Evolutionary conservation across 2,113 vertebrate genomes (phyloP).

Genomic region (Pseudonaja textilis): DNA sequence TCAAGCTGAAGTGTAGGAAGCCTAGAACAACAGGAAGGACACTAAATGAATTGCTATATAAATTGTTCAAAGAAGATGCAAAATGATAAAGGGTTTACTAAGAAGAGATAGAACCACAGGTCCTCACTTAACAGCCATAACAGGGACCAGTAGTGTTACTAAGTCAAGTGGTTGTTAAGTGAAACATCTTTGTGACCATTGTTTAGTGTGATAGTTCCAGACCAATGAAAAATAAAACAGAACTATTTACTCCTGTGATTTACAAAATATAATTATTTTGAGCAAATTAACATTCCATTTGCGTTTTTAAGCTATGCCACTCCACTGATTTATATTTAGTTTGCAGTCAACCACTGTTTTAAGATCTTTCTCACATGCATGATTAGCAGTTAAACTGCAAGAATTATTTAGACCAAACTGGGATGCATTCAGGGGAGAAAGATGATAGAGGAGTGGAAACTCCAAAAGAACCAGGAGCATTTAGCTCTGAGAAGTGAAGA

Average conservation of each 20-base stretch:
- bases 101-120: neutral
- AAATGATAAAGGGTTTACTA: neutral
- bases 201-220: neutral
- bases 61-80: neutral
- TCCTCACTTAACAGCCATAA: neutral
- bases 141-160: neutral
- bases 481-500: neutral
- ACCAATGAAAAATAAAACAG: neutral
- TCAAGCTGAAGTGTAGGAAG: neutral
- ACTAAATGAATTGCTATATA: neutral
- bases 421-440: neutral
- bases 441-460: neutral
- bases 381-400: neutral
- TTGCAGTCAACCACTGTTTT: neutral
- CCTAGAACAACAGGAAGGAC: neutral
- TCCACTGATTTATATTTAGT: neutral
- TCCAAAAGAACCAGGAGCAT: neutral
- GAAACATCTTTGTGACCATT: neutral
- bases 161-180: neutral
- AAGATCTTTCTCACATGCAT: neutral
- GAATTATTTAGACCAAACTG: neutral
- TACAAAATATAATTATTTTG: neutral
- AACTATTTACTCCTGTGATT: neutral
- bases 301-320: neutral
- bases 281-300: neutral